Evolutionary conservation across 2,113 vertebrate species (phyloP).

Genomic region (Okapia johnstoni): DNA sequence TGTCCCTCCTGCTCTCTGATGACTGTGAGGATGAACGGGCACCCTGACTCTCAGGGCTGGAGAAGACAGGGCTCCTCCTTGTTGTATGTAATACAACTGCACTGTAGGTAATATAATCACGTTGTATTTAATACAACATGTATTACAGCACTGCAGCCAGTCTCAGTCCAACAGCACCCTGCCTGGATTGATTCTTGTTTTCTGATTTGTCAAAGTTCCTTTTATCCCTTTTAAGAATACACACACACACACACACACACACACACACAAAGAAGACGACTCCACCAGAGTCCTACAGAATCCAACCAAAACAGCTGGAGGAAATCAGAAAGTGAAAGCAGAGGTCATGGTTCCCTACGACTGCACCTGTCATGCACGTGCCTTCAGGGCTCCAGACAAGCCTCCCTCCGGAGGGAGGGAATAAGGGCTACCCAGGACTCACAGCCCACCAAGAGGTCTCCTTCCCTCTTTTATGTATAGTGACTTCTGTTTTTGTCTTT

Average conservation of each 20-base stretch:
- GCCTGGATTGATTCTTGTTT: neutral
- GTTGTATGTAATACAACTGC: neutral
- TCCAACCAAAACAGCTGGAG: neutral
- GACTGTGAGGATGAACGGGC: neutral
- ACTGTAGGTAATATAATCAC: fast-evolving
- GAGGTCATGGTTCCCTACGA: fast-evolving
- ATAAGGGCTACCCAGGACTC: neutral
- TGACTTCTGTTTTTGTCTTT: neutral
- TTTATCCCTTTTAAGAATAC: neutral
- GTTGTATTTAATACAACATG: neutral
- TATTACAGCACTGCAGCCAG: neutral
- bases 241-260: neutral
- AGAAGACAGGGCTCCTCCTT: neutral
- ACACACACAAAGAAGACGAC: neutral
- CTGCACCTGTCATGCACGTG: fast-evolving
- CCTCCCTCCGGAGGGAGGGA: neutral
- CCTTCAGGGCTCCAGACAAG: neutral
- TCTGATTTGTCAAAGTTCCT: neutral
- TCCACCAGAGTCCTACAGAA: neutral
- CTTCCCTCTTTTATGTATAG: neutral
- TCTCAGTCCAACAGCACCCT: neutral
- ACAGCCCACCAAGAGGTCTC: neutral
- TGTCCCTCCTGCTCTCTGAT: neutral
- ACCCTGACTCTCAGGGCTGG: neutral
- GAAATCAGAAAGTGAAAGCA: neutral